Evolutionary conservation across 37 sponge, comb jelly and placozoan species (phyloP), one percentile per base, ranked within the genome.

Genomic region (Beroe ovata): DNA sequence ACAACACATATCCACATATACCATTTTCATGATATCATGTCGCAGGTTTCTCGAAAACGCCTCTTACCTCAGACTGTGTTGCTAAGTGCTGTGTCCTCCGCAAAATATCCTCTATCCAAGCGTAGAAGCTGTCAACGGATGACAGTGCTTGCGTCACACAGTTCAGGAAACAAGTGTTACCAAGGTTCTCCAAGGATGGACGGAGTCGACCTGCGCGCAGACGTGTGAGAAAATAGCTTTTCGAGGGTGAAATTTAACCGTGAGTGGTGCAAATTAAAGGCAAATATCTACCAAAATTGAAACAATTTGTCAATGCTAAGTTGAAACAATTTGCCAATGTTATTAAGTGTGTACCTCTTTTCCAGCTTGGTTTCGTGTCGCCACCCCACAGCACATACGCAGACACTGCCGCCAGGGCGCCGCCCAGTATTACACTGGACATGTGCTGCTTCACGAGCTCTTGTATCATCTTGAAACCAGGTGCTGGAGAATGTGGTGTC

Each of bases 331-430:
- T 8, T 71, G 34, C 29, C 71, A 8, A 8, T n/a, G n/a, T n/a
- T n/a, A n/a, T n/a, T n/a, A n/a, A n/a, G n/a, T n/a, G n/a, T n/a
- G n/a, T n/a, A 77, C 84, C 84, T 77, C 41, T 77, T 77, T 77
- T 77, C 84, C 84, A 77, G 6, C 54, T 11, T 1, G 35, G 29
- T 26, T 77, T 77, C 6, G 23, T 1, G 47, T 77, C 84, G 54
- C 84, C 84, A 21, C 84, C 84, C 84, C 84, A 77, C 28, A 77
- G 54, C n/a, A 77, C 84, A 40, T 77, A 77, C 1, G 84, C 84
- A 1, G 84, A 77, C 20, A 77, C 25, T 42, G 84, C 84, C 20
- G 84, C 84, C 16, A 77, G 54, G 14, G 84, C 84, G 1, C 84
- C 84, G 6, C 54, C 41, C 14, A 77, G 26, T n/a, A 77, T 39